Base-by-base conservation (phyloP, 2,888 invertebrate species). In the Trichogramma evanescens region DNA sequence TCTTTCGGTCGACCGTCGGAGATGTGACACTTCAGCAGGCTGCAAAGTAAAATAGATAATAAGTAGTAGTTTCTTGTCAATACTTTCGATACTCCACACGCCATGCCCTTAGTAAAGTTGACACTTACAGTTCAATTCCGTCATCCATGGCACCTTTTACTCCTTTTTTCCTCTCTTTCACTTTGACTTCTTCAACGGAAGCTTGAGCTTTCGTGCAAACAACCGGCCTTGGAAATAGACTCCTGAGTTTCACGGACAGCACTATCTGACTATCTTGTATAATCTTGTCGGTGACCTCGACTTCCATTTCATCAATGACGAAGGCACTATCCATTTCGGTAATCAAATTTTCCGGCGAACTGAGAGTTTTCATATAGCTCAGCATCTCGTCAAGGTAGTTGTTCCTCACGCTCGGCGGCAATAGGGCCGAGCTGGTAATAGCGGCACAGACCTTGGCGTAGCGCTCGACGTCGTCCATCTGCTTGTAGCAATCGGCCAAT, bases 381-480 rank as follows among this genome's bases (percentile, higher is more conserved):
- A 87, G 82, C 85, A 93, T 90, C 73, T 94, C 91, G 69, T 91
- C 89, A 74, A 89, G 91, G 75, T 92, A 91, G 65, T 86, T 85
- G 68, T 86, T 84, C 71, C 90, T 84, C 69, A 86, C 85, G 65
- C 90, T 83, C 61, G 86, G 84, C 72, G 89, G 89, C 66, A 93
- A 80, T 73, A 89, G 87, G 8, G 83, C 79, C 54, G 89, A 89
- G 66, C 91, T 86, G 5, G 92, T 87, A 65, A 94, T 88, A 58
- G 88, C 86, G 53, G 89, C 87, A 75, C 91, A 90, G 60, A 88
- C 86, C 78, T 88, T 88, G 56, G 87, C 85, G 72, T 89, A 90
- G 71, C 87, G 88, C 67, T 88, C 86, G 56, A 82, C 82, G 74
- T 95, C 93, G 13, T 85, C 84, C 81, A 92, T 88, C 72, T 88